Base-by-base conservation (phyloP, 2,113 vertebrate species). In the Cebus imitator region DNA sequence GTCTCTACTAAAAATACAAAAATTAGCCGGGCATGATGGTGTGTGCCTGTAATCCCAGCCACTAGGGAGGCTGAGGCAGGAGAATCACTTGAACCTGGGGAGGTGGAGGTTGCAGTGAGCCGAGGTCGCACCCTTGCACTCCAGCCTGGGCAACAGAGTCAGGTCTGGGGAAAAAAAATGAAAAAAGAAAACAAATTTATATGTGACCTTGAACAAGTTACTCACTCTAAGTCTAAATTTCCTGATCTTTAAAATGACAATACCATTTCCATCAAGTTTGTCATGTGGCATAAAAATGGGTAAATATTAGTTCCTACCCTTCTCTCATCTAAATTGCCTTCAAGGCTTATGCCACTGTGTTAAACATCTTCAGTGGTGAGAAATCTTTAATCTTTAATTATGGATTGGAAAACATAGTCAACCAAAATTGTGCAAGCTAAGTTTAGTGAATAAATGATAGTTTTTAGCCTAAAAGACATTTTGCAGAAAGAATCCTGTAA, bases 241-340 rank as follows among this genome's bases (percentile, higher is more conserved):
- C 37, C 52, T 37, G 40, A 79, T 94, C 64, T 85, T 89, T 61
- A 85, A 95, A 93, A 68, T 35, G 23, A 93, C n/a, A 91, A 57
- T 85, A 75, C n/a, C n/a, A 37, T 16, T 64, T 75, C 78, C 32
- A 84, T 52, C 23, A 45, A 68, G 8, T 68, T 68, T 84, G 32
- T 58, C 73, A 7, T 14, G 64, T 78, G 57, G 50, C 45, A 64
- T 48, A 88, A 88, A 87, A 88, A 86, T 14, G 58, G 18, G 35
- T 45, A 79, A 70, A 78, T 83, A 66, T 82, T 83, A 85, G 5
- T 40, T 82, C 55, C 18, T 73, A 13, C 40, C 23, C 64, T 94
- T 91, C 43, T 82, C 32, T 81, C 35, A 73, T 73, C 50, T 80
- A 85, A 92, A 90, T 6, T 72, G 21, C 52, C 64, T 86, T 90